phyloP scores from a whole-genome alignment of 2,113 vertebrate species.

The Plotosus lineatus region DNA sequence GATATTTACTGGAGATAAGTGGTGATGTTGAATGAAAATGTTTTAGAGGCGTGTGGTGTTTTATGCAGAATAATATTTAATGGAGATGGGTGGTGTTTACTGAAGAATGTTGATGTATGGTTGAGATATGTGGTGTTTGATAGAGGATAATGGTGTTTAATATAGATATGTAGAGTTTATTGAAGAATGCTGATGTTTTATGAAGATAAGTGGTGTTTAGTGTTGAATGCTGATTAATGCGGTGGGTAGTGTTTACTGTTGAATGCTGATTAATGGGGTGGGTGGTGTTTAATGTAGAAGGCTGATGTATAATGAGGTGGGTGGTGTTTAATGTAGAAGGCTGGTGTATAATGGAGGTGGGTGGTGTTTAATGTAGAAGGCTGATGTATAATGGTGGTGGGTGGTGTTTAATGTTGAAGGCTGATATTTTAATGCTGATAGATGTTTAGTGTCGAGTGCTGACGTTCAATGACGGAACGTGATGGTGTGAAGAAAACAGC shows the following conservation, averaged over 20 bases:
- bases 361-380: neutral
- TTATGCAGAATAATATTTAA: neutral
- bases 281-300: neutral
- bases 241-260: neutral
- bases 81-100: neutral
- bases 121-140: neutral
- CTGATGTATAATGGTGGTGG: neutral
- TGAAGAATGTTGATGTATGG: neutral
- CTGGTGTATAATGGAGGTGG: neutral
- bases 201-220: too few relatives aligned
- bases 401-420: neutral
- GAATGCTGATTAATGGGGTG: neutral
- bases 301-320: neutral
- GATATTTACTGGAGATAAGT: neutral
- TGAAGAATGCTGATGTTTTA: too few relatives aligned
- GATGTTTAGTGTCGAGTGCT: too few relatives aligned
- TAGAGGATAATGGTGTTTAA: too few relatives aligned
- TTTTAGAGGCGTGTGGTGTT: neutral
- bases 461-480: too few relatives aligned
- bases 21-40: too few relatives aligned
- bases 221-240: too few relatives aligned
- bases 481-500: neutral
- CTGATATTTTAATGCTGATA: neutral
- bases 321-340: neutral
- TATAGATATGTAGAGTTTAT: too few relatives aligned